Base-by-base conservation (phyloP, 2,797 vertebrate species). In the Gastrophryne carolinensis region DNA sequence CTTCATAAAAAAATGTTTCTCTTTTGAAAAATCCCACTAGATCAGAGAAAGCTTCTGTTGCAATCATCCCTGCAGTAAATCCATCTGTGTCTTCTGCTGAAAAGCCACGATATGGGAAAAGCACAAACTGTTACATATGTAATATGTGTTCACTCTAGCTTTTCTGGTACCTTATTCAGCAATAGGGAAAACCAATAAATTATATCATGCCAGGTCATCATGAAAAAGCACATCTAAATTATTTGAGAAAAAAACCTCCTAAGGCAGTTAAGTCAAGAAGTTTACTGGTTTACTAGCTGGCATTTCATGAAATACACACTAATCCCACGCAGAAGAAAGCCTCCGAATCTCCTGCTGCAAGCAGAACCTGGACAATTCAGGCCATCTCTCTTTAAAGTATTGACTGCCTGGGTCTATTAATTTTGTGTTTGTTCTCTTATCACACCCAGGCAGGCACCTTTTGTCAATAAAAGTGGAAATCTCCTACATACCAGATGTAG, bases 381-480 rank as follows among this genome's bases (percentile, higher is more conserved):
- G 49, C 35, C 64, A 67, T 34, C 64, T 67, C 30, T 17, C 52
- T 34, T 53, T 53, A 67, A 67, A 26, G 49, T 67, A 67, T 67
- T 53, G 64, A 67, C 64, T 26, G 52, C 52, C 30, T 54, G 5
- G 64, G 49, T 37, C 64, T 54, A 67, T 37, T 67, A 53, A 67
- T 67, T 67, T 67, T 67, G 30, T 67, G 64, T 53, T 53, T 67
- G 64, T 67, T 53, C 64, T 66, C 49, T 67, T 67, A 67, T 67
- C 64, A 54, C 64, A 67, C 52, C 64, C 64, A 53, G 37, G 30
- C 64, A 67, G 64, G 53, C 64, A 53, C 53, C 64, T 67, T 67
- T 67, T 67, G 49, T 67, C 64, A 67, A 67, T 67, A 67, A 67
- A 53, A 67, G 64, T 67, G 64, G 64, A 67, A 67, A 67, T 67